Percentiles rank a stretch among this genome's conserved stretches.
phyloP scores from a whole-genome alignment of 1,140 invertebrate species.

The Tetragonula clypearis region DNA sequence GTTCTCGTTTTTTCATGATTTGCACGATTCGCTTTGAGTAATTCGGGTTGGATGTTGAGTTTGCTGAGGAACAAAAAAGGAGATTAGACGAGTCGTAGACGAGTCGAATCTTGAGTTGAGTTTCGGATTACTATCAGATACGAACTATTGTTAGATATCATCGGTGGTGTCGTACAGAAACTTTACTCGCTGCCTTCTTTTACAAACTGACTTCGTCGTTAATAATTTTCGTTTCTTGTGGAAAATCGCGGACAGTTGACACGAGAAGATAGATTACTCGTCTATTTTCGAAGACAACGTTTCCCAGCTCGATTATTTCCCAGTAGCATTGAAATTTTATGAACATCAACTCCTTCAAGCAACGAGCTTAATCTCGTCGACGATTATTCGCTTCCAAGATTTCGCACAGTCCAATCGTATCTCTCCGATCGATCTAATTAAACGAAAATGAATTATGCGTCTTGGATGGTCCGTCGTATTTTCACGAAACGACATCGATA shows the following conservation, averaged over 20 bases:
- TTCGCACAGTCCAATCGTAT: constrained; percentile 56
- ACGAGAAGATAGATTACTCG: background rate
- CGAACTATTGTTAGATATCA: background rate
- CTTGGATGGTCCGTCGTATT: background rate
- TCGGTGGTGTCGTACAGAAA: background rate
- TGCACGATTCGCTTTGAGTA: too few relatives aligned
- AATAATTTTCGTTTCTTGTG: background rate
- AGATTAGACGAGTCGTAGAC: background rate
- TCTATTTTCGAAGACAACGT: constrained; percentile 1
- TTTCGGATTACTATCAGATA: background rate
- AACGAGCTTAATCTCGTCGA: constrained; percentile 55
- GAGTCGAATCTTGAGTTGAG: too few relatives aligned
- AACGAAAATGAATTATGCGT: constrained; percentile 48
- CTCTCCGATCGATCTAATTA: constrained; percentile 43
- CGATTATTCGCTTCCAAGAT: constrained; percentile 39
- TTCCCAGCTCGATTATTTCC: constrained; percentile 33
- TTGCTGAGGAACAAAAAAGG: background rate
- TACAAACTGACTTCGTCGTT: background rate
- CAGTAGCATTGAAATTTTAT: constrained; percentile 50
- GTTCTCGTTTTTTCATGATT: background rate
- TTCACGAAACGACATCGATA: background rate
- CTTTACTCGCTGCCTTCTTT: background rate
- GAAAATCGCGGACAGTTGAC: background rate
- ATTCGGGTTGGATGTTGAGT: too few relatives aligned
- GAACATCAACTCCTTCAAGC: constrained; percentile 29